phyloP scores from a whole-genome alignment of 1,140 invertebrate species.

The Meloidogyne floridensis region DNA sequence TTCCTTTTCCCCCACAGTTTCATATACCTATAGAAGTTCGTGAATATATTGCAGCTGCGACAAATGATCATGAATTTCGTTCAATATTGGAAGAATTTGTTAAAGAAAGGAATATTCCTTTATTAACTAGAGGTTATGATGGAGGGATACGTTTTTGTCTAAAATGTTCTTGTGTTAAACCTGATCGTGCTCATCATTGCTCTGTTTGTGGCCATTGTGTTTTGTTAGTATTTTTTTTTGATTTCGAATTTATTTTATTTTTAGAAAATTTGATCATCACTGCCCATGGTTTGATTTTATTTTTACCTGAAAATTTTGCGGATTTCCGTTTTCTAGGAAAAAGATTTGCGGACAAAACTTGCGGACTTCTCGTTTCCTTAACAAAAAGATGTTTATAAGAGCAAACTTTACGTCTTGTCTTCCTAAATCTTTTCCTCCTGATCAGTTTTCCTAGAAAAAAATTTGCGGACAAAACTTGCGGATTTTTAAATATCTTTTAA shows the following conservation, averaged over 20 bases:
- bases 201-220: conserved; percentile 58
- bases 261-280: conserved; percentile 49
- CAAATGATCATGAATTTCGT: conserved; percentile 33
- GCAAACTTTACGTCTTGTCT: too few species aligned
- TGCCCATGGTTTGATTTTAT: conserved; percentile 52
- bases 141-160: conserved; percentile 51
- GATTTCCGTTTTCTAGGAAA: too few species aligned
- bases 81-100: conserved; percentile 35
- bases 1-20: conserved; percentile 31
- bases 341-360: too few species aligned
- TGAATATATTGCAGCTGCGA: conserved; percentile 29
- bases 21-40: conserved; percentile 27
- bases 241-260: neutral
- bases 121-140: conserved; percentile 34
- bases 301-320: conserved; percentile 4
- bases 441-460: neutral
- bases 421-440: too few species aligned
- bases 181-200: conserved; percentile 64
- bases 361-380: too few species aligned
- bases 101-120: conserved; percentile 36
- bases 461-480: too few species aligned
- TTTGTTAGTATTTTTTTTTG: conserved; percentile 19
- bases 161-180: conserved; percentile 57
- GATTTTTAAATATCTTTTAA: too few species aligned
- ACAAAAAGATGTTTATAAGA: too few species aligned